Base-by-base conservation (phyloP, 2,888 invertebrate species). In the Matsumyia berberina region DNA sequence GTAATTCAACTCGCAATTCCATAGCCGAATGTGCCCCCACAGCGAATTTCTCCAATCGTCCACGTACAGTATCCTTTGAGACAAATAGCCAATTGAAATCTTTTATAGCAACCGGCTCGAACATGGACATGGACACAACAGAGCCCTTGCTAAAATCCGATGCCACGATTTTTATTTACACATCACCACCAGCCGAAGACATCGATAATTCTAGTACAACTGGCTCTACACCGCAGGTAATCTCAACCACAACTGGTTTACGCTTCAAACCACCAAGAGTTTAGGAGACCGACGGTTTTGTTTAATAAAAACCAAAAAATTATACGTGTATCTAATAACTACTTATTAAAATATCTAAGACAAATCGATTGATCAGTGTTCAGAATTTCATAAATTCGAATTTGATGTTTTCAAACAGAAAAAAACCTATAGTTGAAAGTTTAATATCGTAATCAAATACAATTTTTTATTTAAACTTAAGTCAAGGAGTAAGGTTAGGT, bases 1-100 rank as follows among this genome's bases (percentile, higher is more conserved):
- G 80, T 8, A 83, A 76, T 74, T 88, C 90, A 24, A 88, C 89
- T 33, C 88, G 90, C 37, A 90, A 90, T 67, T 90, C 90, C 5
- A 89, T 89, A 46, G 90, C 89, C 19, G 90, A 89, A 74, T 89
- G 90, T 60, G 82, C 81, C 69, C 60, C 76, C n/a, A 67, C 85
- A 58, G 55, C 86, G 31, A 79, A 55, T 29, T 72, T 83, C 37
- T 67, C 83, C 39, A 87, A 78, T 51, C 83, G 86, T 46, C 72
- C 77, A 60, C 86, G 87, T 35, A 77, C 86, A 5, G 82, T 83
- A 42, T 87, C 87, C 11, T 82, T 87, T 29, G 86, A 87, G 17
- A 86, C 86, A 58, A 83, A 74, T 57, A 83, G 31, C 60, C 83
- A 79, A 74, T 66, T 83, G 12, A 83, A 78, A 57, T 74, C 82